Conservation (phyloP, 2,888 invertebrate genomes). For the Brenthis hecate region DNA sequence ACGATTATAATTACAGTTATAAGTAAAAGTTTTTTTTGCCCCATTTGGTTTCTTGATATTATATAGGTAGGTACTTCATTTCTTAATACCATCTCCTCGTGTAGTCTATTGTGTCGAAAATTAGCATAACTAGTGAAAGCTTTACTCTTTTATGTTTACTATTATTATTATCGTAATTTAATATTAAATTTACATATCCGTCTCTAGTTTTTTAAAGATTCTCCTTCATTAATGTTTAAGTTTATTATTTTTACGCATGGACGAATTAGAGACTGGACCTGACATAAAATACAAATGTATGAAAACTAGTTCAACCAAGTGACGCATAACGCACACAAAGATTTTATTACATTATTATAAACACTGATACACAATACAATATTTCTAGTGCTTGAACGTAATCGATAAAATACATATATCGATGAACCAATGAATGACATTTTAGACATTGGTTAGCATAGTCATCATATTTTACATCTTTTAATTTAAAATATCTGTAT, state of each 20-base stretch:
- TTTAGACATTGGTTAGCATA: no score
- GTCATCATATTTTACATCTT: no score
- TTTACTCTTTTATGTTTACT: conserved; percentile 1
- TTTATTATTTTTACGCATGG: not conserved
- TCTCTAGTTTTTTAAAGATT: not conserved
- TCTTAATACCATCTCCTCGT: not conserved
- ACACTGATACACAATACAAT: no score
- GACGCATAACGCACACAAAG: no score
- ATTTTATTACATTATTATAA: no score
- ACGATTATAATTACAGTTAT: not conserved
- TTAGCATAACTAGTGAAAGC: conserved; percentile 1
- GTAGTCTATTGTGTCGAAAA: not conserved
- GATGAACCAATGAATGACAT: no score
- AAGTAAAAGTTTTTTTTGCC: not conserved
- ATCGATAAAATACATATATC: no score
- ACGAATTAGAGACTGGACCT: no score
- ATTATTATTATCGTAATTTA: conserved; percentile 3
- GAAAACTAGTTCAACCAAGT: no score
- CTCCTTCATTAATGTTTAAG: not conserved
- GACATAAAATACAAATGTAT: no score
- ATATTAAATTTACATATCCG: not conserved
- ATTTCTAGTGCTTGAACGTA: no score
- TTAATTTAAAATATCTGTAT: no score
- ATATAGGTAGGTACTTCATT: not conserved
- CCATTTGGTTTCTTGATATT: not conserved